Evolutionary conservation across 2,888 invertebrate genomes (phyloP), one percentile per base, ranked within the genome.

Genomic region (Epinotia demarniana): DNA sequence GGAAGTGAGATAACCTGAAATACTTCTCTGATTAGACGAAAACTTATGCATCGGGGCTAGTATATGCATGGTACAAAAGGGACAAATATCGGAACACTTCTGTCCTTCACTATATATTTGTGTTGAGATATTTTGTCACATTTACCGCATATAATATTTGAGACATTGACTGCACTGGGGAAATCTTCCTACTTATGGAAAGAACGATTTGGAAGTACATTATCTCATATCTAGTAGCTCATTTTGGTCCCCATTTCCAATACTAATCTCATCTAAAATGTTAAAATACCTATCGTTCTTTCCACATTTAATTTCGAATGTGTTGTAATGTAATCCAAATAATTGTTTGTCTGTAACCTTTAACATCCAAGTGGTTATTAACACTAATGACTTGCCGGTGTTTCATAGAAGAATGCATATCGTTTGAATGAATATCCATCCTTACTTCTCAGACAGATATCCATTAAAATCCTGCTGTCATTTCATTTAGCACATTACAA

Each of bases 281-380:
- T 53, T 16, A 5, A 13, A 53, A 6, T 5, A 53, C 53, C 8
- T 72, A 77, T 82, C 77, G 82, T 83, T 85, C 83, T 84, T 86
- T 82, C 83, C 83, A 82, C 78, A 79, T 80, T 79, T 77, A 77
- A 77, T 75, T 69, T 76, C 82, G 84, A 87, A 85, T 87, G 85
- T 84, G 82, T 83, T 84, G 81, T 86, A 78, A 81, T 72, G 75
- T 89, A 88, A 89, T 89, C 85, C 82, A 85, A 85, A 84, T 85
- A 84, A 80, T 84, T 87, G 83, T 86, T 83, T 89, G 86, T 88
- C 78, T 82, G 81, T 90, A 87, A 86, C 83, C 81, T 83, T 88
- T 89, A 89, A 90, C 89, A 87, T 83, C 83, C 79, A 84, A 71
- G 81, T 83, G 82, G 85, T 90, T 80, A 91, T 89, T 91, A 92